These are phyloP conservation scores for Gobionotothen gibberifrons DNA, from an alignment of 2,797 vertebrate species.

Conservation along the genomic window DNA sequence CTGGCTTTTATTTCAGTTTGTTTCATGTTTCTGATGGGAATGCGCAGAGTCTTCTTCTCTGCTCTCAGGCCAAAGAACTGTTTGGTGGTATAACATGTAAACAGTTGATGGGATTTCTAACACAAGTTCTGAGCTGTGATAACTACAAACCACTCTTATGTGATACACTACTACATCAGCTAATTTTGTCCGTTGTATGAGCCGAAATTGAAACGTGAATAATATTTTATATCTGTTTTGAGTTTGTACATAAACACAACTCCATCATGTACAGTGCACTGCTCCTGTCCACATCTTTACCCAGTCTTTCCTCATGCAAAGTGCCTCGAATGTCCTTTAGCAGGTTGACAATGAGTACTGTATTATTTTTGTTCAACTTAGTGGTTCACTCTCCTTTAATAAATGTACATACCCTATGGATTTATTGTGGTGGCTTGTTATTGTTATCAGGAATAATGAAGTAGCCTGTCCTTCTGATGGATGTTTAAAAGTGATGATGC, in stretches of 20 bases:
- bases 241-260: not conserved
- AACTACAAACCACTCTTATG: conserved; percentile 6
- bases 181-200: not conserved
- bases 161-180: conserved; percentile 6
- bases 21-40: not conserved
- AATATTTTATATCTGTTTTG: not conserved
- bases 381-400: conserved; percentile 73
- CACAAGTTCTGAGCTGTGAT: conserved; percentile 17
- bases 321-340: conserved; percentile 82
- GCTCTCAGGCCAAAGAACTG: conserved; percentile 32
- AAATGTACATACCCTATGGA: conserved; percentile 78
- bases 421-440: not conserved
- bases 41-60: not conserved
- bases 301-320: conserved; percentile 77
- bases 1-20: not conserved
- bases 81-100: conserved; percentile 3
- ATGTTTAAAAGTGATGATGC: not conserved
- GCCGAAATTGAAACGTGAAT: not conserved
- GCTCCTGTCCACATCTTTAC: conserved; percentile 43
- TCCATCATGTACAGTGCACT: conserved; percentile 20
- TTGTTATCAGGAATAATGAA: not conserved
- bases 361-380: conserved; percentile 60
- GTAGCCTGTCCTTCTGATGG: not conserved
- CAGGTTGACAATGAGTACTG: conserved; percentile 81
- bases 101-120: not conserved